phyloP scores from a whole-genome alignment of 2,113 vertebrate species.

The Myodes glareolus region DNA sequence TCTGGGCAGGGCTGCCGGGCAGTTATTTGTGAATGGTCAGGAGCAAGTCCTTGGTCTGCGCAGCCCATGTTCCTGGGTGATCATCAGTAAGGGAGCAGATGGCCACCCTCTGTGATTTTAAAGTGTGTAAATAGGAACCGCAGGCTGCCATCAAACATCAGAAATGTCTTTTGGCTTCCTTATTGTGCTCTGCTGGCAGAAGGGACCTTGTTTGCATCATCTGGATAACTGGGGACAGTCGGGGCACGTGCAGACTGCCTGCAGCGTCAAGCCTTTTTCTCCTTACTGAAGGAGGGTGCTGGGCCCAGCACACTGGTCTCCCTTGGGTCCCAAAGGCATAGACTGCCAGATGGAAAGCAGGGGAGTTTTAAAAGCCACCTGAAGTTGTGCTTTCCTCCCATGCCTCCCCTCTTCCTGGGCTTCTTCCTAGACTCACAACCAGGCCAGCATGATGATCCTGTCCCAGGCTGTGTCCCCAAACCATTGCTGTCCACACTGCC shows the following conservation, averaged over 20 bases:
- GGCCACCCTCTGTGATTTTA: conserved; percentile 81
- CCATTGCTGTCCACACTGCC: background rate
- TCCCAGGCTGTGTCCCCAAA: background rate
- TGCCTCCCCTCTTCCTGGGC: background rate
- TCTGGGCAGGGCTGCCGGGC: conserved; percentile 72
- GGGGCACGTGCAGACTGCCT: conserved; percentile 44
- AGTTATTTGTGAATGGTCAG: conserved; percentile 81
- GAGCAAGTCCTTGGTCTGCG: conserved; percentile 71
- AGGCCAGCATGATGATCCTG: background rate
- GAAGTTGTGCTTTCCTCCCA: background rate
- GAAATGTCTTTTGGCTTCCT: conserved; percentile 78
- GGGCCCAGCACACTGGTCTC: background rate
- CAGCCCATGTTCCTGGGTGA: conserved; percentile 77
- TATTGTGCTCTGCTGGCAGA: conserved; percentile 55
- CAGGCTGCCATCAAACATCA: conserved; percentile 80
- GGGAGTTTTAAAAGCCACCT: background rate
- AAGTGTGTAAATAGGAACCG: conserved; percentile 83
- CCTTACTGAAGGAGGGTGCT: background rate
- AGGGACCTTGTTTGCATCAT: conserved; percentile 74
- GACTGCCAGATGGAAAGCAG: background rate
- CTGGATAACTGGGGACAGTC: conserved; percentile 77
- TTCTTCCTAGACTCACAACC: background rate
- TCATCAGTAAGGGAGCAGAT: conserved; percentile 81
- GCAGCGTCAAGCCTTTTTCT: conserved; percentile 16
- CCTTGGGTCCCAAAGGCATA: background rate